Base-by-base conservation (phyloP, 2,888 invertebrate species). In the Himalopsyche anomala region DNA sequence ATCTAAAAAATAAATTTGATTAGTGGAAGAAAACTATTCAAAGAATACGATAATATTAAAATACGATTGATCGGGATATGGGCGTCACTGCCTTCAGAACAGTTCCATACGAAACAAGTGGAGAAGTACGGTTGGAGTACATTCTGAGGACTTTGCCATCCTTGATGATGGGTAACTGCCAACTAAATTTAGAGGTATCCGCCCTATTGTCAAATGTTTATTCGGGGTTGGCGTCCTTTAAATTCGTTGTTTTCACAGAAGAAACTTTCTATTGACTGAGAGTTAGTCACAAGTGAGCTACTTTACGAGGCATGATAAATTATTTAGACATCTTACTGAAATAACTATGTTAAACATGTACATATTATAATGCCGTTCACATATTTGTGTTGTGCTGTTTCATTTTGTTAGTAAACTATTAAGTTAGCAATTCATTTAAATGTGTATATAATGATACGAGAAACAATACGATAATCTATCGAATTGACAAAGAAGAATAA, bases 191-290 rank as follows among this genome's bases (percentile, higher is more conserved):
- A 62, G 62, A n/a, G 19, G 62, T 8, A 62, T 28, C 19, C 62
- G 19, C 62, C 62, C 62, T 28, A 62, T 62, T 62, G 62, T 62
- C 62, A 62, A 62, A 62, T 62, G 62, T 62, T 62, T 62, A 19
- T 28, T 62, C 62, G 62, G 62, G 62, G 62, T 11, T 19, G 28
- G 19, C 28, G 62, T 6, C 62, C 62, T 62, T 19, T 6, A 62
- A 62, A 19, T 62, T 62, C 19, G 6, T 28, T 62, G 62, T 62
- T 28, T 19, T 62, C 62, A n/a, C 19, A 62, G 62, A 19, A 62
- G 15, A 62, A 62, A 62, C 62, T 62, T 62, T 62, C 19, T 62
- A 62, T 62, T 62, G 62, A 62, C 62, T 8, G 19, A 62, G 62
- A 62, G 28, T n/a, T 28, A 62, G 62, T 62, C 62, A 19, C 19